Conservation (phyloP, 35 echinoderm and acorn worm genomes). For the Stichopus chloronotus region DNA sequence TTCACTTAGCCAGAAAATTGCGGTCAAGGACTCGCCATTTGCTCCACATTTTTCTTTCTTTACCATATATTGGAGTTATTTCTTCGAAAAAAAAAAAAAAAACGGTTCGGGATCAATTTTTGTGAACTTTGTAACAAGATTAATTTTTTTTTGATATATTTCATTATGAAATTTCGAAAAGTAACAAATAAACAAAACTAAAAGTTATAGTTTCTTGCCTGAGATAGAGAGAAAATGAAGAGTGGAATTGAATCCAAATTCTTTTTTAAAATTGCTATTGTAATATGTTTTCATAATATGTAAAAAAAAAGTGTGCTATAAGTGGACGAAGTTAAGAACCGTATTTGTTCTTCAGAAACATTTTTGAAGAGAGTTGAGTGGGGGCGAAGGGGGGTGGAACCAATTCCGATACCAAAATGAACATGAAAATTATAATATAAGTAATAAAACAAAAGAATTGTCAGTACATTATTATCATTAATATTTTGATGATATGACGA, state of each 20-base stretch:
- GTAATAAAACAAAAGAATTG: no score
- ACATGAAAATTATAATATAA: no score
- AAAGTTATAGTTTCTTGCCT: neutral
- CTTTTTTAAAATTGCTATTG: neutral
- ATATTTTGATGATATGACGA: no score
- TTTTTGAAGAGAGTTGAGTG: neutral
- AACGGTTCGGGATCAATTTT: neutral
- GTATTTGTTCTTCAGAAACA: neutral
- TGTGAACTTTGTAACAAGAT: conserved; percentile 8
- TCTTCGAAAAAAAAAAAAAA: neutral
- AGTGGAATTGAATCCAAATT: neutral
- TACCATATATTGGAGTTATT: neutral
- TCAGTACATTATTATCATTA: no score
- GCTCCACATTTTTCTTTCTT: neutral
- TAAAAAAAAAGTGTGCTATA: conserved; percentile 52
- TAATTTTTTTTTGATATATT: neutral
- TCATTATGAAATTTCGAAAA: no score
- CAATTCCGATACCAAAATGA: no score
- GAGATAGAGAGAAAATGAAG: neutral
- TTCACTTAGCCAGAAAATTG: neutral
- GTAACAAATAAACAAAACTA: no score
- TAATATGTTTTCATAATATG: conserved; percentile 20
- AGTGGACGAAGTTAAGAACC: conserved; percentile 23
- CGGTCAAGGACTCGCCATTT: neutral
- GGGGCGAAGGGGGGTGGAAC: neutral